Evolutionary conservation across 1,140 invertebrate genomes (phyloP).

Genomic region (Homalodisca vitripennis): DNA sequence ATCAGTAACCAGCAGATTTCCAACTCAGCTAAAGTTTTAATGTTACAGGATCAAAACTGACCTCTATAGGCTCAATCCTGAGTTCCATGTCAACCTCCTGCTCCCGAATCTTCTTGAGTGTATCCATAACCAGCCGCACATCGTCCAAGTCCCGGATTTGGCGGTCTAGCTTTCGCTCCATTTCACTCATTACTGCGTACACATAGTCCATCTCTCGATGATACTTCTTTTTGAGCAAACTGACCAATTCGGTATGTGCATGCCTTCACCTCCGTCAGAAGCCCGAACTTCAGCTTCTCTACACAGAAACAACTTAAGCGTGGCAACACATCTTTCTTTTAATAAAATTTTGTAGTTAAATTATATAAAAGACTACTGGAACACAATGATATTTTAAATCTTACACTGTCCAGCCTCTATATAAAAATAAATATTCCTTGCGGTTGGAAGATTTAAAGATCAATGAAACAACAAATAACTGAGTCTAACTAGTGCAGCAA

Average conservation of each 20-base stretch:
- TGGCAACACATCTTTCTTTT: too few relatives aligned
- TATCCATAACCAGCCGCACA: slow-evolving; percentile 90
- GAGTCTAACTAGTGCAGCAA: too few relatives aligned
- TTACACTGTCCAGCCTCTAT: too few relatives aligned
- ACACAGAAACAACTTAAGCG: slow-evolving; percentile 77
- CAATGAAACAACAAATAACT: too few relatives aligned
- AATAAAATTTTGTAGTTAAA: too few relatives aligned
- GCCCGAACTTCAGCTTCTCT: slow-evolving; percentile 82
- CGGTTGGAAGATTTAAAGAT: too few relatives aligned
- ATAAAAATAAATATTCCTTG: too few relatives aligned
- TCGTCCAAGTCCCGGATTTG: slow-evolving; percentile 91
- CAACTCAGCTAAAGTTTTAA: too few relatives aligned
- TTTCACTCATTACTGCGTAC: slow-evolving; percentile 88
- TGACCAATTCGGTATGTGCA: slow-evolving; percentile 79
- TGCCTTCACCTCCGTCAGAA: slow-evolving; percentile 80
- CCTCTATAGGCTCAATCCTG: slow-evolving; percentile 90
- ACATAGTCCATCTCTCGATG: slow-evolving; percentile 93
- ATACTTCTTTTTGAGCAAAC: slow-evolving; percentile 90
- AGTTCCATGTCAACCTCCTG: slow-evolving; percentile 96
- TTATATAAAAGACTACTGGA: too few relatives aligned
- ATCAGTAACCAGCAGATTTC: not conserved
- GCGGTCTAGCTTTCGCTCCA: slow-evolving; percentile 82
- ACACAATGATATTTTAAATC: too few relatives aligned
- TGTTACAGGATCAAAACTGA: too few relatives aligned
- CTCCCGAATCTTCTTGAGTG: slow-evolving; percentile 87